Conservation (phyloP, 1,140 invertebrate species). For the Hydropsyche tenuis region DNA sequence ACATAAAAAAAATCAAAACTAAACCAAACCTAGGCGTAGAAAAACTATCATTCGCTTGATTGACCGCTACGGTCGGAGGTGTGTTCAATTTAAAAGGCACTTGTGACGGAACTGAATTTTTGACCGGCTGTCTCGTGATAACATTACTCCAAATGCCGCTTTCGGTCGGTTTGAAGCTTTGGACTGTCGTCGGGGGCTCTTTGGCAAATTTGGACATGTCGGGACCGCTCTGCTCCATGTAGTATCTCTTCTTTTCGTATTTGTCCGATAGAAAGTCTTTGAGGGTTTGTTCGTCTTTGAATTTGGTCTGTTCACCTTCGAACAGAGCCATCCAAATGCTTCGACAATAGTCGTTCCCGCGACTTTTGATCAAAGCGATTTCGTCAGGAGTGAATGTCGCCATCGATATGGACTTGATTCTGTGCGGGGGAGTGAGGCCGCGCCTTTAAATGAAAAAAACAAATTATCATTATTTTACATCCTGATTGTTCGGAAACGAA, state of each 20-base stretch:
- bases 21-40: neutral
- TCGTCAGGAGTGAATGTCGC: constrained; percentile 96
- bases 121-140: neutral
- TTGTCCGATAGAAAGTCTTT: constrained; percentile 92
- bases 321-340: constrained; percentile 90
- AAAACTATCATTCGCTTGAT: neutral
- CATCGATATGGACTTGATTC: constrained; percentile 99
- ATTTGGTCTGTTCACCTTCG: constrained; percentile 73
- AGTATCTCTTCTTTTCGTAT: constrained; percentile 87
- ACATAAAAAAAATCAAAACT: neutral
- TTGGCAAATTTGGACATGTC: constrained; percentile 31
- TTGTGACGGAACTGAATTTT: neutral
- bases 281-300: constrained; percentile 78
- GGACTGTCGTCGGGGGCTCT: constrained; percentile 26
- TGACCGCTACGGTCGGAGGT: neutral
- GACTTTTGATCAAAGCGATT: constrained; percentile 87
- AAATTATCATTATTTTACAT: too few relatives aligned
- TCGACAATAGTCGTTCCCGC: constrained; percentile 93
- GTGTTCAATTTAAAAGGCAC: constrained; percentile 7
- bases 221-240: constrained; percentile 53
- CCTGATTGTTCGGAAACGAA: too few relatives aligned
- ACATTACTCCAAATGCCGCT: constrained; percentile 40
- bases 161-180: constrained; percentile 31
- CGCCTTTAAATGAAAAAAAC: constrained; percentile 71
- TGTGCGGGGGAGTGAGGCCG: constrained; percentile 94